Base-by-base conservation (phyloP, 2,797 vertebrate species). In the Epinephelus coioides region DNA sequence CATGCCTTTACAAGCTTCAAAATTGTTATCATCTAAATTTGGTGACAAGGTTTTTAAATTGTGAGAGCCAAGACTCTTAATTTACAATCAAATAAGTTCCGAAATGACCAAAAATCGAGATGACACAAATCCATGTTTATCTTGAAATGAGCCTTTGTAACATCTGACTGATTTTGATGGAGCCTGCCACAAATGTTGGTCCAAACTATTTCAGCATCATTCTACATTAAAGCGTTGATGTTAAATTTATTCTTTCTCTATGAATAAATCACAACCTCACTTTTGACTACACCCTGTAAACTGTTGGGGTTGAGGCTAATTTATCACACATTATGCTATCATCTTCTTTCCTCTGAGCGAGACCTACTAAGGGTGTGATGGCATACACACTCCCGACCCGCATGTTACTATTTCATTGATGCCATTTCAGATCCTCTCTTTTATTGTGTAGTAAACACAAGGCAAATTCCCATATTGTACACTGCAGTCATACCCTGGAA, bases 371-470 rank as follows among this genome's bases (percentile, higher is more conserved):
- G 1, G 23, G n/a, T 66, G 21, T 34, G n/a, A 55, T 2, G 50
- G 5, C 57, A 75, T 25, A 18, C 9, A n/a, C 46, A 10, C 44
- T 27, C 30, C 13, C 0, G 8, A 54, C 10, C 43, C 4, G 50
- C 12, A 11, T 8, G 13, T 21, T 44, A 27, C 50, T 57, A 56
- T 60, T 59, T 72, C 46, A 68, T 34, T 43, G 40, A 55, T 27
- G 57, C 50, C 13, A 13, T 77, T 81, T 73, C 25, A 77, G 34
- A 57, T 17, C 3, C 44, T 56, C 27, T 21, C 18, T 47, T 81
- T 71, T 74, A 78, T 76, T 67, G 17, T 19, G 14, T 70, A 14
- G n/a, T 79, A 74, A 81, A 79, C 44, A 83, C 10, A 65, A 46
- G 1, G 25, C 11, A 3, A 27, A 30, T 43, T 4, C 15, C 10